These are phyloP conservation scores for Lophius piscatorius DNA, from an alignment of 2,113 vertebrate species.

Conservation along the genomic window DNA sequence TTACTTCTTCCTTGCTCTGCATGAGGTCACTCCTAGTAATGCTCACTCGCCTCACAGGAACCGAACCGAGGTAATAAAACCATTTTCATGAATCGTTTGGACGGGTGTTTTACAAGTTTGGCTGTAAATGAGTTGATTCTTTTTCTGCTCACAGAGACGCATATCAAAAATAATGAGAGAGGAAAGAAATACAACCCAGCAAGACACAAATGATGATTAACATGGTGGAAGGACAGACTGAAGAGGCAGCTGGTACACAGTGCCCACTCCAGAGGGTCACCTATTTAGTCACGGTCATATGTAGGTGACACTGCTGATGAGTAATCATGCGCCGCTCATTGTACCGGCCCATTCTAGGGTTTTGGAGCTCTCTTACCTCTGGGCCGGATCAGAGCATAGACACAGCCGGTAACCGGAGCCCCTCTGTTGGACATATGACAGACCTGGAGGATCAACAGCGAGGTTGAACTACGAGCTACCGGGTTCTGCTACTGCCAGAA, in stretches of 20 bases:
- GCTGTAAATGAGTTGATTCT: not conserved
- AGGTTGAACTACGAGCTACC: constrained; percentile 25
- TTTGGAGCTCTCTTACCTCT: constrained; percentile 71
- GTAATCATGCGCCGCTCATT: constrained; percentile 77
- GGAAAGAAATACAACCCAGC: not conserved
- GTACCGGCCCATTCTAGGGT: constrained; percentile 52
- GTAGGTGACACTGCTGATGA: constrained; percentile 67
- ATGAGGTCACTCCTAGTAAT: constrained; percentile 9
- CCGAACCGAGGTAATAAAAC: not conserved
- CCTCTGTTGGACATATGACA: constrained; percentile 59
- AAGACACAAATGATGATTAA: not conserved
- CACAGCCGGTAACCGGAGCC: constrained; percentile 64
- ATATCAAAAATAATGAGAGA: not conserved
- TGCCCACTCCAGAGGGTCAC: constrained; percentile 23
- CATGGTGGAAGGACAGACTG: not conserved
- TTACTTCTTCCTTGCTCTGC: constrained; percentile 8
- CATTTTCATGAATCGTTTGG: not conserved
- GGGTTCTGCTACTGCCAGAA: constrained; percentile 8
- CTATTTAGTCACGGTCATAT: constrained; percentile 66
- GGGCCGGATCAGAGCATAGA: constrained; percentile 41
- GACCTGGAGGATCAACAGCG: constrained; percentile 34
- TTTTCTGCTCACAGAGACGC: not conserved
- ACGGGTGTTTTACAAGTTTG: not conserved
- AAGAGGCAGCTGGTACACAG: constrained; percentile 52
- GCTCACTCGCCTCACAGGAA: not conserved